Conservation (phyloP, 2,797 vertebrate species). For the Saguinus oedipus region DNA sequence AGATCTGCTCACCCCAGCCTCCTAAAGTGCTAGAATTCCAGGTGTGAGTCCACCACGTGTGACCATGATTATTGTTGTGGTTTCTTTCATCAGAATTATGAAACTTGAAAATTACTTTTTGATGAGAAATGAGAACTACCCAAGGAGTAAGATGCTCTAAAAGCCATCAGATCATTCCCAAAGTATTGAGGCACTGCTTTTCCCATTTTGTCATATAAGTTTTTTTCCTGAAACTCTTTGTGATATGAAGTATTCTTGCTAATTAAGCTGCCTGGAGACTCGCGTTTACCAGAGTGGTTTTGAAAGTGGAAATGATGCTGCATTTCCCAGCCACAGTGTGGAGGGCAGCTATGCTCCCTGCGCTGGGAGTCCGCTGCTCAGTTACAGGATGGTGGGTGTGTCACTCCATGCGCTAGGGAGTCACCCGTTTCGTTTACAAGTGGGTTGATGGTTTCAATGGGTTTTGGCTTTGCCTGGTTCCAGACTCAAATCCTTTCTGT, state of each 20-base stretch:
- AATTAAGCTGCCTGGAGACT: background rate
- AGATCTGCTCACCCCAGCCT: background rate
- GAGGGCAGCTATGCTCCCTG: background rate
- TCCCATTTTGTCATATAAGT: background rate
- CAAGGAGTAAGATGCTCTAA: background rate
- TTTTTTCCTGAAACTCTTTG: background rate
- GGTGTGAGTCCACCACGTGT: background rate
- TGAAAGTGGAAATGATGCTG: accelerated
- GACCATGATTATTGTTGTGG: background rate
- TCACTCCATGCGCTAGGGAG: background rate
- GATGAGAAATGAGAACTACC: background rate
- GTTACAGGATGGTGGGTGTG: accelerated
- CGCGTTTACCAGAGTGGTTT: background rate
- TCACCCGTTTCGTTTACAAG: background rate
- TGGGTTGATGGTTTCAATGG: background rate
- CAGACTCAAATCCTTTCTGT: background rate
- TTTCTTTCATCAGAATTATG: background rate
- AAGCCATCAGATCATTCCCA: background rate
- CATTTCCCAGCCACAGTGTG: too few relatives aligned
- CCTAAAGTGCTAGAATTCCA: background rate
- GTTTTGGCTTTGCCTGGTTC: slow-evolving; percentile 33
- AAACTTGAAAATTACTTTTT: background rate
- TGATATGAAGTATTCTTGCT: background rate
- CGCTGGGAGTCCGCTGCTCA: accelerated
- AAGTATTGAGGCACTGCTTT: background rate